Base-by-base conservation (phyloP, 2,797 vertebrate genomes). In the Philypnodon macrostomus region DNA sequence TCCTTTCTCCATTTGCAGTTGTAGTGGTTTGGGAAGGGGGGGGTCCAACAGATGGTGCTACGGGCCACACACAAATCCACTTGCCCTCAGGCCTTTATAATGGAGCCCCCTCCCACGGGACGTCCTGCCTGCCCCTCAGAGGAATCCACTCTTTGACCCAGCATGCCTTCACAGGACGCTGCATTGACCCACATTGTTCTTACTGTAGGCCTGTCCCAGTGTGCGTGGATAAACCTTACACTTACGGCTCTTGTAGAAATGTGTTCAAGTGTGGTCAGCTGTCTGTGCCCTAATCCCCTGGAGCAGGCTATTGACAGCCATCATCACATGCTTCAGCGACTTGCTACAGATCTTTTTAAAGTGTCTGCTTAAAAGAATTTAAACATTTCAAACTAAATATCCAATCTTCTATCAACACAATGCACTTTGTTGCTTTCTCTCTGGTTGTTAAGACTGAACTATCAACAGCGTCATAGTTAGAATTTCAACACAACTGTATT, bases 41-140 rank as follows among this genome's bases (percentile, higher is more conserved):
- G 69, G 61, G 71, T 73, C 56, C 63, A 69, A 69, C 85, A 85
- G 85, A 87, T 85, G 85, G 85, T 75, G n/a, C n/a, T n/a, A 67
- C 47, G 73, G 61, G 55, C 66, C 63, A 71, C 69, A 58, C 27
- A 61, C 55, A 63, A 38, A 63, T 36, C 57, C 45, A 53, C 36
- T 56, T 35, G 59, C 47, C 58, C 56, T 34, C 5, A 52, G 71
- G 76, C 67, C 72, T 64, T 55, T 55, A 80, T 73, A 79, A 85
- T 72, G 71, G 73, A 42, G 49, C 62, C 58, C 59, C 37, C 61
- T 71, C 65, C 52, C 70, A 17, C 59, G 53, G 63, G 54, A 79
- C 17, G 45, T 51, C 67, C 48, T 69, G 54, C 67, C 48, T 69
- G 54, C 38, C 71, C 63, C 70, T 59, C 42, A 31, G 53, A 77